Conservation (phyloP, 2,797 vertebrate genomes). For the Xiphorhynchus erythropygius region DNA sequence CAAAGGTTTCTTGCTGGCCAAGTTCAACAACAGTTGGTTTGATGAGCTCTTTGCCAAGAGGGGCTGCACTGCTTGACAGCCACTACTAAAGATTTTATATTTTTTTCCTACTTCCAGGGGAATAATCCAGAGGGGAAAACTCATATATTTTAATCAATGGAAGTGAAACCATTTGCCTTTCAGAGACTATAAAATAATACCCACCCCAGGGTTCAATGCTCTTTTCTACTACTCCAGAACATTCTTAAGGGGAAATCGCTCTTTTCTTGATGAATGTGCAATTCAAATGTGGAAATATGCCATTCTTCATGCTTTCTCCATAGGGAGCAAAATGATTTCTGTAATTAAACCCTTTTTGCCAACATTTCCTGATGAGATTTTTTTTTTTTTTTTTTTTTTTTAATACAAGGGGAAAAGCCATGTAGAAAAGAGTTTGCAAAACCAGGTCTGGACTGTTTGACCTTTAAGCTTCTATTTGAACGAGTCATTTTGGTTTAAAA, state of each 20-base stretch:
- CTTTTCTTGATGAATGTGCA: conserved; percentile 64
- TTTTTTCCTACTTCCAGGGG: background rate
- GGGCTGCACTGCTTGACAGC: background rate
- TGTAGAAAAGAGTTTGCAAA: background rate
- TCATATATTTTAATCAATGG: conserved; percentile 56
- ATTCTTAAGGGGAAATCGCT: conserved; percentile 59
- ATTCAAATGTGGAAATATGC: conserved; percentile 62
- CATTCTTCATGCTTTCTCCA: conserved; percentile 60
- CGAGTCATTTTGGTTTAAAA: background rate
- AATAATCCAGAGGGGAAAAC: conserved; percentile 35
- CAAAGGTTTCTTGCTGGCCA: conserved; percentile 46
- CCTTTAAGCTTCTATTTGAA: background rate
- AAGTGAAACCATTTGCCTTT: conserved; percentile 58
- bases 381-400: background rate
- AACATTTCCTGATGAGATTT: conserved; percentile 37
- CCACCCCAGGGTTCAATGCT: conserved; percentile 56
- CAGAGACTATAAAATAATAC: conserved; percentile 52
- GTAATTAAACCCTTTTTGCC: conserved; percentile 60
- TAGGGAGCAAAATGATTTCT: conserved; percentile 58
- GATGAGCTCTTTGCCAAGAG: background rate
- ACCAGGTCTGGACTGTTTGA: background rate
- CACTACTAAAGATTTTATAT: background rate
- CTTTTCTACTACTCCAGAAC: conserved; percentile 49
- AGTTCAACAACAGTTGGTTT: background rate
- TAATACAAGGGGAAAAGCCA: background rate